A percentile compares a stretch with the other conserved stretches of the same genome.
Evolutionary conservation across 2,113 vertebrate genomes (phyloP).

Genomic region (Bambusicola thoracicus): DNA sequence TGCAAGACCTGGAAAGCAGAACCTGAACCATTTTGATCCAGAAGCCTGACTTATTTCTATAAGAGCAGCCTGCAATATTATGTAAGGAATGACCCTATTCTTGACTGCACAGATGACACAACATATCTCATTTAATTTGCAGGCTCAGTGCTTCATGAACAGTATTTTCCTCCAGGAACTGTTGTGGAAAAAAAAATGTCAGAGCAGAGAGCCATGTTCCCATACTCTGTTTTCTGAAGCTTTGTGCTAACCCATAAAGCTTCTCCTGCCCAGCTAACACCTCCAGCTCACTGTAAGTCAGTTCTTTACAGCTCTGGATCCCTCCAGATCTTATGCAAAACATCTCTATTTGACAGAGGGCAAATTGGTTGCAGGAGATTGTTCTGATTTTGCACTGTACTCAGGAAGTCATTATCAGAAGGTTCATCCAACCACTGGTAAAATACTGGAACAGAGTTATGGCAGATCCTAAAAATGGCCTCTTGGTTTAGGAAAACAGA

Average conservation of each 20-base stretch:
- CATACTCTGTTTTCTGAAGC: background rate
- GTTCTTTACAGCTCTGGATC: background rate
- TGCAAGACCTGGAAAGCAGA: background rate
- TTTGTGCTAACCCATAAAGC: background rate
- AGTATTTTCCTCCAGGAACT: background rate
- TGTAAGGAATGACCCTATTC: background rate
- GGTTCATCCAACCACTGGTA: background rate
- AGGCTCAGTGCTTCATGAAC: background rate
- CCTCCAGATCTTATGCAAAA: background rate
- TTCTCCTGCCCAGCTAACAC: background rate
- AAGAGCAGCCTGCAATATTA: rapidly evolving
- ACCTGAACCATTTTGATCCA: background rate
- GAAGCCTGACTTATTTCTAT: background rate
- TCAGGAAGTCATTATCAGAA: background rate
- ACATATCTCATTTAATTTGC: conserved; percentile 6
- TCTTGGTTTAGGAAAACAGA: background rate
- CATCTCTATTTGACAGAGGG: background rate
- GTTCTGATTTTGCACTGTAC: background rate
- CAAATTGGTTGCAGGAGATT: background rate
- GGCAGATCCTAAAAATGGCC: background rate
- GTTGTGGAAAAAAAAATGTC: background rate
- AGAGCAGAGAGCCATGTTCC: background rate
- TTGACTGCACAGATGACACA: background rate
- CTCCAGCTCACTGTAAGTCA: background rate
- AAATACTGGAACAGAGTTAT: background rate